Evolutionary conservation across 2,888 invertebrate genomes (phyloP), one percentile per base, ranked within the genome.

Genomic region (Macroteleia sp.): DNA sequence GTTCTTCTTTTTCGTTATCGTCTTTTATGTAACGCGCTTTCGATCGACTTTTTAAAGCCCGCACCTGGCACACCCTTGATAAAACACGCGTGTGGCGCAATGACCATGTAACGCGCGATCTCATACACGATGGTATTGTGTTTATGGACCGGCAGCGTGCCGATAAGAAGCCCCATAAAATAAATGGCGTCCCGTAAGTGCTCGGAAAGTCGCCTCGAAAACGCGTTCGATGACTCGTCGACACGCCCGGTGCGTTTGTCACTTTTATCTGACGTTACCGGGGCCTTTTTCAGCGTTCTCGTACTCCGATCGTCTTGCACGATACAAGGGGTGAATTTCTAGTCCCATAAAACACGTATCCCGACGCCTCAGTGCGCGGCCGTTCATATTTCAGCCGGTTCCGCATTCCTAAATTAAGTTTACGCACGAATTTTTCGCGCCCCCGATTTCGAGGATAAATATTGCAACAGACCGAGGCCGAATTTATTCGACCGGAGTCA

Each of bases 101-200:
- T 71, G 71, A 46, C 79, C 62, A 76, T 67, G 75, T 67, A 79
- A 79, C 66, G 79, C 70, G 66, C 66, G 66, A 78, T 74, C 77
- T 77, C 28, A 48, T 71, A 71, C 57, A 44, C 73, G 56, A 57
- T 61, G 74, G 64, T 75, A 83, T 86, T 86, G 86, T 86, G 88
- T 87, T 89, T 88, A 89, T 87, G 89, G 86, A 86, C 69, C 73
- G 79, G 71, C 77, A 76, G 74, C 75, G 56, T 50, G 54, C 67
- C 73, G 80, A 79, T 81, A 90, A 90, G 90, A 83, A 86, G 83
- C 83, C 73, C 79, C 79, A 79, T 83, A 82, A 81, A 83, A 79
- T 82, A 80, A 83, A 83, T 78, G 82, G 74, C 79, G 61, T 57
- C 50, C 70, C 77, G 59, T 80, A 80, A 80, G 80, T 74, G 80